Conservation (phyloP, 2,888 invertebrate genomes). For the Drosophila suboccidentalis region DNA sequence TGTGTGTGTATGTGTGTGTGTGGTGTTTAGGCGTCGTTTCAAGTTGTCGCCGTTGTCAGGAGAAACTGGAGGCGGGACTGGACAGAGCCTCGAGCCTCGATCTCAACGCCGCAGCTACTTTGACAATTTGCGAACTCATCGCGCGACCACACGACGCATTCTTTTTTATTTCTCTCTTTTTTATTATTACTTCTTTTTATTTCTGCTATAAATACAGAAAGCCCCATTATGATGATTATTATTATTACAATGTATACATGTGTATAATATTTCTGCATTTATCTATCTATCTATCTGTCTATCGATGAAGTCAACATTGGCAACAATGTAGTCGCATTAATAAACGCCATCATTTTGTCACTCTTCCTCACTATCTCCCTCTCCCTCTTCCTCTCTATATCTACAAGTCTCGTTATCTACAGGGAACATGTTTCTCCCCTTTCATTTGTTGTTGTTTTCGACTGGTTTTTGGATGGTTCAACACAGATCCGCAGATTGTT, state of each 20-base stretch:
- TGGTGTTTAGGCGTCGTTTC: conserved; percentile 57
- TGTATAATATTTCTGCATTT: conserved; percentile 28
- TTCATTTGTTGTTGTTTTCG: conserved; percentile 16
- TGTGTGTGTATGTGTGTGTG: conserved; percentile 10
- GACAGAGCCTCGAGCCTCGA: conserved; percentile 16
- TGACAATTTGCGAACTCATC: conserved; percentile 60
- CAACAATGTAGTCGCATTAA: conserved; percentile 68
- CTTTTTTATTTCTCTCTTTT: not conserved
- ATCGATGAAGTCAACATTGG: conserved; percentile 26
- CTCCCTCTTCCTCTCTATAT: conserved; percentile 4
- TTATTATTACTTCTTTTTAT: not conserved
- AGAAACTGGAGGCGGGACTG: conserved; percentile 56
- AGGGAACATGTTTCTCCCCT: conserved; percentile 14
- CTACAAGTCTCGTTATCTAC: conserved; percentile 17
- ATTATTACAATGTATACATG: conserved; percentile 49
- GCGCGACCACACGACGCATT: conserved; percentile 35
- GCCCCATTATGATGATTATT: conserved; percentile 44
- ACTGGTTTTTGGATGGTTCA: conserved; percentile 46
- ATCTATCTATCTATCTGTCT: conserved; percentile 30
- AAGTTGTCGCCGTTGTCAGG: conserved; percentile 56
- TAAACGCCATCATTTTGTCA: conserved; percentile 55
- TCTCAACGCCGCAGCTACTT: conserved; percentile 41
- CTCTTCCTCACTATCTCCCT: conserved; percentile 13
- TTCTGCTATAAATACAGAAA: conserved; percentile 32
- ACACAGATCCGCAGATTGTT: conserved; percentile 23